phyloP scores from a whole-genome alignment of 1,140 invertebrate genomes.

The Drosophila jambulina region DNA sequence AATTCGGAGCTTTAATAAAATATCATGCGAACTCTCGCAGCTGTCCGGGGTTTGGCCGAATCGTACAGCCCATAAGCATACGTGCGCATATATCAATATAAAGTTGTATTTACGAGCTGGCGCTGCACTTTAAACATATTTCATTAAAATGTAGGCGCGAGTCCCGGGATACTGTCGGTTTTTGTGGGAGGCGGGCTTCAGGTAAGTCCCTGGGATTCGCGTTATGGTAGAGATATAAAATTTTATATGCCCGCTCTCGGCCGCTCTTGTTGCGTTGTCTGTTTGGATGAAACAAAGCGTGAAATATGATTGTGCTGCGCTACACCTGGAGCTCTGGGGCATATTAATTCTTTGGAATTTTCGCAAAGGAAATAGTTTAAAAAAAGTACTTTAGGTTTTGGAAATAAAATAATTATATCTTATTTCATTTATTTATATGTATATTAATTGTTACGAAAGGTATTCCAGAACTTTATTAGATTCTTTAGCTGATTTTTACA shows the following conservation, averaged over 20 bases:
- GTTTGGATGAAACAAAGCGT: constrained; percentile 73
- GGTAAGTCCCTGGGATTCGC: constrained; percentile 43
- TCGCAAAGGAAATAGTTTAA: background rate
- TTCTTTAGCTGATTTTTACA: no score
- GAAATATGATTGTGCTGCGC: constrained; percentile 75
- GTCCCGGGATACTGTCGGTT: constrained; percentile 18
- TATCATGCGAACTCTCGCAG: constrained; percentile 64
- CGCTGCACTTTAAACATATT: constrained; percentile 68
- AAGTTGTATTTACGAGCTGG: constrained; percentile 58
- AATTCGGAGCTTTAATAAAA: constrained; percentile 74
- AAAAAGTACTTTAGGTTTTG: background rate
- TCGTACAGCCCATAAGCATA: constrained; percentile 43
- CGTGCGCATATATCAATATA: constrained; percentile 38
- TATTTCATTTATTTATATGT: background rate
- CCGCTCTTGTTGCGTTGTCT: constrained; percentile 53
- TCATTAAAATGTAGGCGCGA: constrained; percentile 75
- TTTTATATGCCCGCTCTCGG: constrained; percentile 48
- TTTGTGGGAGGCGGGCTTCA: constrained; percentile 8
- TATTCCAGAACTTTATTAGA: rapidly evolving
- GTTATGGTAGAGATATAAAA: constrained; percentile 66
- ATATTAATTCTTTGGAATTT: background rate
- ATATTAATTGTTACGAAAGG: background rate
- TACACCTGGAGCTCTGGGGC: constrained; percentile 14
- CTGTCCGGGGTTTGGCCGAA: constrained; percentile 46
- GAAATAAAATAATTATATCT: background rate